Conservation (phyloP, 2,888 invertebrate species). For the Neelides folsomi region DNA sequence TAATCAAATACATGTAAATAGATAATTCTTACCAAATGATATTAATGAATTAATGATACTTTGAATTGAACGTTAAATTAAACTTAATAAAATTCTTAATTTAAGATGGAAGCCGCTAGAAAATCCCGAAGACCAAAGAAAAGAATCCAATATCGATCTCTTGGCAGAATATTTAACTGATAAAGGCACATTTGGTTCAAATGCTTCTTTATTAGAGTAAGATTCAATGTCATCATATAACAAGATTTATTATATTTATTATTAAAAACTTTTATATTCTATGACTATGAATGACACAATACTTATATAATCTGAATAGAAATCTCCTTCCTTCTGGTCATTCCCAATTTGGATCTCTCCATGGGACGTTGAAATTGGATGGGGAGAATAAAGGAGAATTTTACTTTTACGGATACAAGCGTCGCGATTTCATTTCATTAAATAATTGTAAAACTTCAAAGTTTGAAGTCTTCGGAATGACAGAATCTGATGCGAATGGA, state of each 20-base stretch:
- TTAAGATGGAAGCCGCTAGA: slow-evolving; percentile 31
- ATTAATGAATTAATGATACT: no score
- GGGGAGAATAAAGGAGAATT: slow-evolving; percentile 41
- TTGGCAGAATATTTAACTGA: slow-evolving; percentile 17
- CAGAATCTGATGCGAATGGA: slow-evolving; percentile 17
- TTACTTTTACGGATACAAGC: slow-evolving; percentile 44
- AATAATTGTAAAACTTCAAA: not conserved
- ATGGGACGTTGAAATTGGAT: slow-evolving; percentile 44
- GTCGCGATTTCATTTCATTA: slow-evolving; percentile 2
- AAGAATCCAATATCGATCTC: slow-evolving; percentile 21
- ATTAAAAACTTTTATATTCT: no score
- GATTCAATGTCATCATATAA: no score
- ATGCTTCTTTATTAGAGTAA: slow-evolving; percentile 22
- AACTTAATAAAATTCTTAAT: not conserved
- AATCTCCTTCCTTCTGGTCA: slow-evolving; percentile 40
- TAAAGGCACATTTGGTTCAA: slow-evolving; percentile 21
- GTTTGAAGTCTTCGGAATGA: slow-evolving; percentile 26
- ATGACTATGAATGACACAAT: no score
- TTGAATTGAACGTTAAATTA: no score
- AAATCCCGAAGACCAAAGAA: slow-evolving; percentile 19
- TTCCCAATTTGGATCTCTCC: slow-evolving; percentile 51
- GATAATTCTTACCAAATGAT: no score
- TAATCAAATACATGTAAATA: no score
- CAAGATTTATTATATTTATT: no score
- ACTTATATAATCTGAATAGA: no score